These are phyloP conservation scores for Margaritifera margaritifera DNA, from an alignment of 2,888 invertebrate species.

Conservation along the genomic window DNA sequence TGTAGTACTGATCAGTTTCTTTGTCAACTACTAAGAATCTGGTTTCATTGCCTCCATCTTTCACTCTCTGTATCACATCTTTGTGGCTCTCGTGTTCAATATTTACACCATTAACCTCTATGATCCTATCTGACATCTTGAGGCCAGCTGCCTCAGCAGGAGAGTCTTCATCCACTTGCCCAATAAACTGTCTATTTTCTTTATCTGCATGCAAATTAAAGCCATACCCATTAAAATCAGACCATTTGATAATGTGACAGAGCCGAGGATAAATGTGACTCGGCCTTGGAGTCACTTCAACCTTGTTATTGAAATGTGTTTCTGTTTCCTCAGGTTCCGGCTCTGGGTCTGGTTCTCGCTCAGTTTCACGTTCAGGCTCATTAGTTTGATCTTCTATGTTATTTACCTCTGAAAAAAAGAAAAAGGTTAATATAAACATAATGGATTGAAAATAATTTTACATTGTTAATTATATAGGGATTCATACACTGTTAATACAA, in stretches of 20 bases:
- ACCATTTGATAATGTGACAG: constrained; percentile 88
- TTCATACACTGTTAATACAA: too few species aligned
- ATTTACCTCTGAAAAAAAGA: too few species aligned
- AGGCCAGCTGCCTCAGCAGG: constrained; percentile 78
- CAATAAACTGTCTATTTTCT: constrained; percentile 93
- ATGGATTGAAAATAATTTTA: too few species aligned
- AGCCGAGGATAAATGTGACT: constrained; percentile 76
- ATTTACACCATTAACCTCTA: constrained; percentile 88
- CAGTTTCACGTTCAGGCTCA: constrained; percentile 11
- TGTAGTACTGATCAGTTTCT: constrained; percentile 83
- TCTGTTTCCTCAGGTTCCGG: constrained; percentile 13
- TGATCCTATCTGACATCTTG: constrained; percentile 85
- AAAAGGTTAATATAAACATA: too few species aligned
- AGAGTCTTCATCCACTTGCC: constrained; percentile 86
- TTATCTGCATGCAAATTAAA: constrained; percentile 99
- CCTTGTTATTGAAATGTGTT: neutral
- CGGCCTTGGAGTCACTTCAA: neutral
- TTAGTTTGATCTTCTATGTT: too few species aligned
- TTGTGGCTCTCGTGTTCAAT: constrained; percentile 93
- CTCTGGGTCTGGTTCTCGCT: constrained; percentile 20
- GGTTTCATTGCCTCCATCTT: constrained; percentile 87
- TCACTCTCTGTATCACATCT: constrained; percentile 91
- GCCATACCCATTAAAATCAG: constrained; percentile 96
- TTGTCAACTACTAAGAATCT: constrained; percentile 88
- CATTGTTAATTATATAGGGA: too few species aligned